Percentiles rank a stretch among this genome's conserved stretches.
Evolutionary conservation across 2,797 vertebrate species (phyloP).

Genomic region (Sebastiscus tertius): DNA sequence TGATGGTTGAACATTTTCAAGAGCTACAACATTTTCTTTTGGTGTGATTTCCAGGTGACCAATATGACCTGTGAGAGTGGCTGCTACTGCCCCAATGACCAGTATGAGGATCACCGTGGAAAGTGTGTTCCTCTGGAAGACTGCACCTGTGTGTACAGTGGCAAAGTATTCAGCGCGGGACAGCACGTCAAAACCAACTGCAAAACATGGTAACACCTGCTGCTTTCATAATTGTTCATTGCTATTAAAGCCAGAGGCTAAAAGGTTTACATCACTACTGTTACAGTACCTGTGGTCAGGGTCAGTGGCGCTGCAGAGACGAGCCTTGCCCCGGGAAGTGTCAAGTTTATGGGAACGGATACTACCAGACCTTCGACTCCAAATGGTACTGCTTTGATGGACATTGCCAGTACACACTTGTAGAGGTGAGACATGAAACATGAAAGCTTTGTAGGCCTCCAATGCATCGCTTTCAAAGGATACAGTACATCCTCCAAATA

Average conservation of each 20-base stretch:
- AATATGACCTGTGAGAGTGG: constrained; percentile 77
- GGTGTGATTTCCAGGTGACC: constrained; percentile 46
- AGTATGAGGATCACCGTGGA: constrained; percentile 83
- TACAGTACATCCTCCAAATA: neutral
- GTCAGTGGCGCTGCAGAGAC: constrained; percentile 82
- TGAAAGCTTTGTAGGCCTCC: neutral
- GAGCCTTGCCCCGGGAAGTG: constrained; percentile 82
- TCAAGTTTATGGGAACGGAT: constrained; percentile 87
- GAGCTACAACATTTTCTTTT: neutral
- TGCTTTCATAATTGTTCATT: neutral
- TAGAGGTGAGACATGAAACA: constrained; percentile 78
- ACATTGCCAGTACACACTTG: constrained; percentile 87
- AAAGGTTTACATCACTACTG: neutral
- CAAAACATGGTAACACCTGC: constrained; percentile 81
- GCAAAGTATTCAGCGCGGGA: constrained; percentile 76
- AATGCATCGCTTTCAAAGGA: neutral
- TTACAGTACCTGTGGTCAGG: constrained; percentile 79
- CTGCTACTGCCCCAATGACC: constrained; percentile 84
- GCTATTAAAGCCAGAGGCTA: too few species aligned
- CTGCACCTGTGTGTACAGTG: constrained; percentile 85
- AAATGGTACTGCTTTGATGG: constrained; percentile 85
- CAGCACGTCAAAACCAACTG: constrained; percentile 78
- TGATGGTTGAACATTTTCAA: neutral
- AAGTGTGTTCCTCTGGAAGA: constrained; percentile 77
- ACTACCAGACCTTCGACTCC: constrained; percentile 86